Conservation (phyloP, 2,113 vertebrate species). For the Lophius piscatorius region DNA sequence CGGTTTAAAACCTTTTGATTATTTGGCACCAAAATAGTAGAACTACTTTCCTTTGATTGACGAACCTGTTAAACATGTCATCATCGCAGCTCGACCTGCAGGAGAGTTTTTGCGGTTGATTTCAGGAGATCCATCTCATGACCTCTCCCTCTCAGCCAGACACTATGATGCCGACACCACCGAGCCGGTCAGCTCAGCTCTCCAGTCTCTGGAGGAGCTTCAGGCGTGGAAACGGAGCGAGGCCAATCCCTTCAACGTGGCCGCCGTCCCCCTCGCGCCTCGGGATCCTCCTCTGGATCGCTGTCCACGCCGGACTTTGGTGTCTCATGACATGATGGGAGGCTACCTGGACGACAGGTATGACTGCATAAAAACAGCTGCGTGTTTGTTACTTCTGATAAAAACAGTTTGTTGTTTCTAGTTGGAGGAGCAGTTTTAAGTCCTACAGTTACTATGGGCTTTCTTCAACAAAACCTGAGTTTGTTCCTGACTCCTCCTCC, state of each 20-base stretch:
- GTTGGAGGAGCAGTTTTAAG: no score
- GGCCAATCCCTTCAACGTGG: slow-evolving; percentile 85
- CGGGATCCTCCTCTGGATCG: slow-evolving; percentile 82
- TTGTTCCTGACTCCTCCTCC: no score
- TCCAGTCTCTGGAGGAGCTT: slow-evolving; percentile 87
- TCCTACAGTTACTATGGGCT: no score
- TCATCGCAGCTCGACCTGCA: no score
- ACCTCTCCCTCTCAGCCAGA: slow-evolving; percentile 69
- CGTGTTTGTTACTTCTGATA: no score
- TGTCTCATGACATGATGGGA: slow-evolving; percentile 96
- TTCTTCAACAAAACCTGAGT: no score
- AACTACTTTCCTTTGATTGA: no score
- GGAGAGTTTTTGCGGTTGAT: not conserved
- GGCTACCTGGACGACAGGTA: slow-evolving; percentile 93
- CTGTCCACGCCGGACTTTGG: slow-evolving; percentile 80
- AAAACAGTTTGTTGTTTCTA: no score
- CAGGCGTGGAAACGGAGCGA: slow-evolving; percentile 81
- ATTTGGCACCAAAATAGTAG: no score
- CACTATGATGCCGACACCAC: slow-evolving; percentile 88
- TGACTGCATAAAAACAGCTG: no score
- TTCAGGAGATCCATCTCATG: not conserved
- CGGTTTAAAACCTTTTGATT: no score
- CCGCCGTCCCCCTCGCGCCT: slow-evolving; percentile 68
- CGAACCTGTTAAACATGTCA: no score
- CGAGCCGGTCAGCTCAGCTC: slow-evolving; percentile 86